Conservation (phyloP, 2,888 invertebrate genomes). For the Steromphala cineraria region DNA sequence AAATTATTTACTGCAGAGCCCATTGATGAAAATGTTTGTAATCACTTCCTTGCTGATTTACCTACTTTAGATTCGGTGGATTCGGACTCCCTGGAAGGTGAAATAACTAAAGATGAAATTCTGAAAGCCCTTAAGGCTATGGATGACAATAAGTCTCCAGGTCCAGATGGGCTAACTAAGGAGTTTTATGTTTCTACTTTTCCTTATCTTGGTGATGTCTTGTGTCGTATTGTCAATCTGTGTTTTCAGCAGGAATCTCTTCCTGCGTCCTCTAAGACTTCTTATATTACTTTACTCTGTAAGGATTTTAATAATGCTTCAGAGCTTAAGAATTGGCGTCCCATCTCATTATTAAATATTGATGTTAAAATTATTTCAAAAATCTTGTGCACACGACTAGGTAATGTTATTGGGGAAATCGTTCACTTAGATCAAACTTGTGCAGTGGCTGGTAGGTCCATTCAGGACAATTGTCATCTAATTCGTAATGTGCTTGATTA, state of each 20-base stretch:
- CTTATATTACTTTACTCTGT: constrained; percentile 38
- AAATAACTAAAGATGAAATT: neutral
- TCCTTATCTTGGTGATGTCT: constrained; percentile 23
- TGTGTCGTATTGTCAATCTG: constrained; percentile 23
- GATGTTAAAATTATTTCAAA: constrained; percentile 49
- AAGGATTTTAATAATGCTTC: constrained; percentile 36
- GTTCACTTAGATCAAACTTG: constrained; percentile 45
- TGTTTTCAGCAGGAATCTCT: constrained; percentile 26
- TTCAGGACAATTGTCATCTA: constrained; percentile 46
- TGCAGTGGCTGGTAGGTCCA: constrained; percentile 41
- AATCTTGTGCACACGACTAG: constrained; percentile 36
- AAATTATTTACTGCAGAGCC: constrained; percentile 11
- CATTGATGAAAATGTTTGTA: neutral
- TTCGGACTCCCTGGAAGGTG: neutral
- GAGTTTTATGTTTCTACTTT: constrained; percentile 39
- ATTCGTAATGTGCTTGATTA: constrained; percentile 39
- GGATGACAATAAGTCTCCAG: constrained; percentile 38
- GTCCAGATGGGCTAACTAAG: constrained; percentile 42
- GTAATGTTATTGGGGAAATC: constrained; percentile 32
- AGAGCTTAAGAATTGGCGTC: constrained; percentile 43
- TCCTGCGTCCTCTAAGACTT: constrained; percentile 24
- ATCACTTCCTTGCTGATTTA: constrained; percentile 12
- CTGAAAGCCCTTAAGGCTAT: constrained; percentile 29
- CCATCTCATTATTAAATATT: constrained; percentile 45
- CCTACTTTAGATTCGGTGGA: neutral